These are phyloP conservation scores for Cyanoramphus novaezelandiae DNA, from an alignment of 2,113 vertebrate genomes.

Conservation along the genomic window DNA sequence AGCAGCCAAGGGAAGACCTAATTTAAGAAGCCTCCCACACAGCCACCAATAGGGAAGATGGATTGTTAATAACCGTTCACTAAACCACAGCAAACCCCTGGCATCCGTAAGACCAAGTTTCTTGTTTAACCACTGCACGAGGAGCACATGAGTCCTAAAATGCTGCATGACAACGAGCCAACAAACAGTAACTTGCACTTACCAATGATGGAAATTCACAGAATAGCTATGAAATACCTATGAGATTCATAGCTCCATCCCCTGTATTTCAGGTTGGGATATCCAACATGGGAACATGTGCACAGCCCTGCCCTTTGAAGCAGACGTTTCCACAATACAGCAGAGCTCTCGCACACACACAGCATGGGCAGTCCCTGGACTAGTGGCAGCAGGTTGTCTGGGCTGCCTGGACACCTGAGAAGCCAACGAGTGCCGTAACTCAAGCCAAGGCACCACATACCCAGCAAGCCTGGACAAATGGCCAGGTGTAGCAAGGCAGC, in stretches of 20 bases:
- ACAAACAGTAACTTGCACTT: background rate
- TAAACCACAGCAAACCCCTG: background rate
- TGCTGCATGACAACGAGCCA: accelerated
- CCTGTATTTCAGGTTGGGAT: background rate
- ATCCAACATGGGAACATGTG: accelerated
- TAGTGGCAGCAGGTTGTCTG: background rate
- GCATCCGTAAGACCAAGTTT: background rate
- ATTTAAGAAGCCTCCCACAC: constrained; percentile 1
- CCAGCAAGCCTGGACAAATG: background rate
- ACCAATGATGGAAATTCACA: background rate
- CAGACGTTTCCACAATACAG: background rate
- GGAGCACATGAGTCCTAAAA: background rate
- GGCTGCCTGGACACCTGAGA: background rate
- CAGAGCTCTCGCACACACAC: accelerated
- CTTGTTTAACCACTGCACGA: background rate
- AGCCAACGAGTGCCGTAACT: background rate
- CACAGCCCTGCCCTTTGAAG: background rate
- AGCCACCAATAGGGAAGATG: background rate
- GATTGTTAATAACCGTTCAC: background rate
- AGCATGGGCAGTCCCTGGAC: background rate
- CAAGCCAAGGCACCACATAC: background rate
- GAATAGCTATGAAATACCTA: background rate
- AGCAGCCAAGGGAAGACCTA: background rate
- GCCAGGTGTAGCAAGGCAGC: background rate
- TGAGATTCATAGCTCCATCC: background rate